Percentiles rank a stretch among this genome's conserved stretches.
Evolutionary conservation across 1,140 invertebrate genomes (phyloP).

Genomic region (Trachymyrmex cornetzi): DNA sequence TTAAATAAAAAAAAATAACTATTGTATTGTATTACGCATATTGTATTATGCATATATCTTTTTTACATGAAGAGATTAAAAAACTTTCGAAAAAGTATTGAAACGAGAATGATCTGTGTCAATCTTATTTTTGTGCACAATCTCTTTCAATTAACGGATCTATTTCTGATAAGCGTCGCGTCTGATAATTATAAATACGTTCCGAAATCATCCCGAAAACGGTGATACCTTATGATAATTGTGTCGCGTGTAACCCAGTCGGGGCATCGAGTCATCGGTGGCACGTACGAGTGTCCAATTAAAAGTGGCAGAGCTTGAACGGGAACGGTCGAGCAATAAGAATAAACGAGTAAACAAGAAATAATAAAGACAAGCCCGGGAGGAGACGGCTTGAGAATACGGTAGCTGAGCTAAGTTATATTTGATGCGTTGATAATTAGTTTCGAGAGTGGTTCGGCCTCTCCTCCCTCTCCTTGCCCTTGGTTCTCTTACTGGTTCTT

Average conservation of each 20-base stretch:
- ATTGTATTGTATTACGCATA: not conserved
- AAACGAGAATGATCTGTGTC: not conserved
- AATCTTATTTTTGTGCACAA: not conserved
- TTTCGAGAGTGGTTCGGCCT: constrained; percentile 77
- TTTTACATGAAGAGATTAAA: no score
- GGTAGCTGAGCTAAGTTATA: constrained; percentile 86
- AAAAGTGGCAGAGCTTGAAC: constrained; percentile 76
- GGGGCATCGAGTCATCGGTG: constrained; percentile 75
- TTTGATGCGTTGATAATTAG: constrained; percentile 87
- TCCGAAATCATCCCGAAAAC: constrained; percentile 43
- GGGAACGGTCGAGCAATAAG: constrained; percentile 76
- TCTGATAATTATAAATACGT: constrained; percentile 37
- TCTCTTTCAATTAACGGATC: constrained; percentile 27
- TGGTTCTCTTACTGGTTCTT: constrained; percentile 32
- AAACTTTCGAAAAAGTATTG: no score
- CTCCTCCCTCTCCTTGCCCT: constrained; percentile 26
- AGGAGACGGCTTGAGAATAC: constrained; percentile 82
- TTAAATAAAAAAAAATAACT: constrained; percentile 12
- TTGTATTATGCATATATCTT: no score
- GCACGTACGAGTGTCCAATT: constrained; percentile 78
- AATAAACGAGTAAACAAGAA: constrained; percentile 81
- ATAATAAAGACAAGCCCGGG: constrained; percentile 76
- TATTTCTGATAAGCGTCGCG: not conserved
- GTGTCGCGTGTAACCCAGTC: constrained; percentile 76
- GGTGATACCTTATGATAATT: constrained; percentile 66